Evolutionary conservation across 2,113 vertebrate species (phyloP), one percentile per base, ranked within the genome.

Genomic region (Sakesphorus luctuosus): DNA sequence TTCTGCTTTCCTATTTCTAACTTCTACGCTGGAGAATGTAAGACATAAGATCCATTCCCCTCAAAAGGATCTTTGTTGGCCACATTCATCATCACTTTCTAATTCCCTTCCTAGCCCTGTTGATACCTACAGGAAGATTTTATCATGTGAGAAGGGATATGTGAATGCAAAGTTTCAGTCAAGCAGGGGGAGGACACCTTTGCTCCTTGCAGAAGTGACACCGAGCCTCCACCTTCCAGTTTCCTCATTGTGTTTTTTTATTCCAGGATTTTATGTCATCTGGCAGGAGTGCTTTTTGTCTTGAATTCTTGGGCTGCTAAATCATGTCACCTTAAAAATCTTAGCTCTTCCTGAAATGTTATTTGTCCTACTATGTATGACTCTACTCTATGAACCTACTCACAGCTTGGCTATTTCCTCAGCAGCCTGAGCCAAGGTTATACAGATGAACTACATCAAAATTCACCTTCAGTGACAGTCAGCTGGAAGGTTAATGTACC

Each of bases 331-430:
- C 28, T 50, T 38, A 91, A 59, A 18, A 50, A 59, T 46, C 17
- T 59, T n/a, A 69, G 12, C 31, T 85, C 18, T 43, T 20, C 35
- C 47, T 72, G 33, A 0, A 8, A 7, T 17, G 9, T 28, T 38
- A 68, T 14, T 12, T n/a, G 19, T 44, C 6, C 90, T 61, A 47
- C 5, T 3, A 0, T 15, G 58, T 0, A 0, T 31, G 8, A 13
- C 10, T 53, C 24, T 71, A 21, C 9, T 49, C 18, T 23, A 4
- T 29, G 13, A n/a, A 50, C 33, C 59, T 72, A 23, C 56, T 82
- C 62, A 67, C 5, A 83, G 33, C 23, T n/a, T 38, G 31, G 26
- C 18, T 61, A 52, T 77, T 82, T 72, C 28, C 43, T 92, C 47
- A 46, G 43, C 47, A 76, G 26, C 12, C 56, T 71, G 20, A 67